Conservation (phyloP, 2,113 vertebrate species). For the Pongo abelii region DNA sequence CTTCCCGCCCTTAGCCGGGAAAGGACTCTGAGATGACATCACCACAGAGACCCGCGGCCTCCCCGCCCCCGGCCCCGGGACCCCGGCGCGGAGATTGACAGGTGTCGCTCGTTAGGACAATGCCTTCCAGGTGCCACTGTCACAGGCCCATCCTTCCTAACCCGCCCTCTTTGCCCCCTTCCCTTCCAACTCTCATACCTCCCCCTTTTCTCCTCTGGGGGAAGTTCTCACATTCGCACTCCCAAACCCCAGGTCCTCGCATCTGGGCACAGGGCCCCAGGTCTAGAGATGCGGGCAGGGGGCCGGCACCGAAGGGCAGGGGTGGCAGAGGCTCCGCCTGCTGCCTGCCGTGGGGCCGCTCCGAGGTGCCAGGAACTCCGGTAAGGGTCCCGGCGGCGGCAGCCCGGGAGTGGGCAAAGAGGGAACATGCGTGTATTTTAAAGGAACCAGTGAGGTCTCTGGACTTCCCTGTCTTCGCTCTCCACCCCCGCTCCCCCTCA, state of each 20-base stretch:
- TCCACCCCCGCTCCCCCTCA: no score
- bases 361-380: not conserved
- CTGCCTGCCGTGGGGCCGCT: not conserved
- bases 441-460: conserved; percentile 60
- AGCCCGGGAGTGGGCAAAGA: not conserved
- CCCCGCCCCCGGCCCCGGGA: not conserved
- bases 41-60: conserved; percentile 61
- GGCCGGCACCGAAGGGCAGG: not conserved
- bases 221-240: no score
- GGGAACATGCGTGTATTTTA: not conserved
- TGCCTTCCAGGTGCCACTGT: conserved; percentile 67
- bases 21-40: conserved; percentile 63
- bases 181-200: not conserved
- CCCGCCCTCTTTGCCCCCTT: not conserved
- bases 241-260: not conserved
- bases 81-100: conserved; percentile 68
- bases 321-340: not conserved
- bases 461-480: conserved; percentile 18
- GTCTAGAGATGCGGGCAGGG: not conserved
- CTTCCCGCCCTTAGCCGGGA: not conserved
- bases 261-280: not conserved
- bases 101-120: conserved; percentile 67
- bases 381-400: not conserved
- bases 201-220: not conserved
- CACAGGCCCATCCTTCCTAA: not conserved